A percentile compares a stretch with the other conserved stretches of the same genome.
Evolutionary conservation across 2,888 invertebrate genomes (phyloP).

Genomic region (Diarsia dahlii): DNA sequence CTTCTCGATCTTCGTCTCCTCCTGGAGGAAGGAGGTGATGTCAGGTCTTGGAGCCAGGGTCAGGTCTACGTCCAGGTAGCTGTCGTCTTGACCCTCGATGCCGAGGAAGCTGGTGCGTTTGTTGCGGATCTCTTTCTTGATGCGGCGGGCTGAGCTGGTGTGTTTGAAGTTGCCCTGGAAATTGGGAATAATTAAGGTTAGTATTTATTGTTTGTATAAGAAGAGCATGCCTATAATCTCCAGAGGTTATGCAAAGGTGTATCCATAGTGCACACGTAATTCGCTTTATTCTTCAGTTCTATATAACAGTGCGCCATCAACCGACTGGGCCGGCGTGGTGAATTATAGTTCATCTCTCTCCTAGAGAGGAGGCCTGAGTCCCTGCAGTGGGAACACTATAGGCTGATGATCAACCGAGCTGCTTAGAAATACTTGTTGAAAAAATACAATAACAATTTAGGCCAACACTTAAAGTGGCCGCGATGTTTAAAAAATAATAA

Average conservation of each 20-base stretch:
- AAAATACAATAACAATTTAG: no score
- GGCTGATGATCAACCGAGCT: no score
- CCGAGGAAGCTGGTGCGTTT: slow-evolving; percentile 96
- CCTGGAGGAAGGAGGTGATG: slow-evolving; percentile 95
- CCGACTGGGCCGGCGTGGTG: no score
- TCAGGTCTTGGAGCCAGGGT: slow-evolving; percentile 94
- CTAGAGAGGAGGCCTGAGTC: no score
- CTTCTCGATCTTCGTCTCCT: slow-evolving; percentile 94
- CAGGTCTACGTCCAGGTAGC: slow-evolving; percentile 93
- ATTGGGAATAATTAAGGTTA: neutral
- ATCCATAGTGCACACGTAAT: no score
- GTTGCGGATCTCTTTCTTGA: slow-evolving; percentile 96
- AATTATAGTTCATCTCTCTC: no score
- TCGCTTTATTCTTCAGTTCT: neutral
- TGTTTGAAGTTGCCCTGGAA: slow-evolving; percentile 92
- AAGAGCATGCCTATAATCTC: no score
- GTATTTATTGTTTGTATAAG: no score
- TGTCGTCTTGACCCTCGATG: slow-evolving; percentile 94
- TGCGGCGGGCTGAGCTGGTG: slow-evolving; percentile 95
- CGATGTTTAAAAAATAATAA: neutral
- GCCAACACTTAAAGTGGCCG: no score
- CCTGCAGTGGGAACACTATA: no score
- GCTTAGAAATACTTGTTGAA: no score
- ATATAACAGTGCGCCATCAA: neutral
- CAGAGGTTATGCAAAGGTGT: no score